Conservation (phyloP, 2,113 vertebrate species). For the Dolichotis patagonum region DNA sequence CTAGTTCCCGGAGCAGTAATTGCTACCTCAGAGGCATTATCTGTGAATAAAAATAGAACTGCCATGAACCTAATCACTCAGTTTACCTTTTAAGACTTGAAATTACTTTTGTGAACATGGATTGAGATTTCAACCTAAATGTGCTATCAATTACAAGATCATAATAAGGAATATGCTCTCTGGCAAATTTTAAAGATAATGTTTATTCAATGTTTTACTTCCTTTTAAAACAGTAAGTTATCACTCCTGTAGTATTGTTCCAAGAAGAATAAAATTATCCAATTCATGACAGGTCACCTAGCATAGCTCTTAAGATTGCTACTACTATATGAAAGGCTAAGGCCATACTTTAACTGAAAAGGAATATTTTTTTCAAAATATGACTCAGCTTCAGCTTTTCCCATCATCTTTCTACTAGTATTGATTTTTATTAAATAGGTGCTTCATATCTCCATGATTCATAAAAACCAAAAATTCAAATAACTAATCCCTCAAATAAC, state of each 20-base stretch:
- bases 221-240: slow-evolving; percentile 40
- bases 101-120: slow-evolving; percentile 70
- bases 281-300: neutral
- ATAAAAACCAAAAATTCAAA: neutral
- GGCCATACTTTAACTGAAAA: slow-evolving; percentile 7
- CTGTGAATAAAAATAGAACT: slow-evolving; percentile 89
- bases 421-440: neutral
- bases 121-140: slow-evolving; percentile 66
- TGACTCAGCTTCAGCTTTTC: neutral
- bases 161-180: slow-evolving; percentile 29
- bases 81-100: slow-evolving; percentile 74
- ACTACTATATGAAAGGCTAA: neutral
- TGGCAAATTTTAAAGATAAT: slow-evolving; percentile 37
- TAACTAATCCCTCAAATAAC: neutral
- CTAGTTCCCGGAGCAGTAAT: slow-evolving; percentile 91
- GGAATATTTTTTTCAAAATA: neutral
- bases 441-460: neutral
- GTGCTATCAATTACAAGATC: neutral
- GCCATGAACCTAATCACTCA: slow-evolving; percentile 79
- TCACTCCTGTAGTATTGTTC: neutral
- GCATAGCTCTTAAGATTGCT: neutral
- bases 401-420: neutral
- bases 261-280: slow-evolving; percentile 50
- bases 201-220: slow-evolving; percentile 53
- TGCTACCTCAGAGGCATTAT: slow-evolving; percentile 93